phyloP scores from a whole-genome alignment of 2,888 invertebrate species.

The Leptinotarsa juncta region DNA sequence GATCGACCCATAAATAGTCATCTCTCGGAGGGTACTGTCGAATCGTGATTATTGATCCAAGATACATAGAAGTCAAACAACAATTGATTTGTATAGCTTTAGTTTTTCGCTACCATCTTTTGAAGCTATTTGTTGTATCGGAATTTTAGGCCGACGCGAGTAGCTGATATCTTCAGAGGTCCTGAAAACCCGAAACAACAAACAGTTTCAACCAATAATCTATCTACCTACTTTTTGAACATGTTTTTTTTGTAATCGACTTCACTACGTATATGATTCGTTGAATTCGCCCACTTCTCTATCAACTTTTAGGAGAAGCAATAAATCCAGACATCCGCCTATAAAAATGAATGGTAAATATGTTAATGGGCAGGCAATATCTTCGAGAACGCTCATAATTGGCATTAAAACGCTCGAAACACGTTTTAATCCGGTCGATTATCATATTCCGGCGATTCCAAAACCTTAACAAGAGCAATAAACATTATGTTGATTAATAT shows the following conservation, averaged over 20 bases:
- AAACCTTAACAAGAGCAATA: not conserved
- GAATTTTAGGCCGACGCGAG: too few relatives aligned
- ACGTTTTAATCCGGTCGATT: constrained; percentile 1
- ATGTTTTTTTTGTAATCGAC: not conserved
- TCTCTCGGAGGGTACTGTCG: too few relatives aligned
- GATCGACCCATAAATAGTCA: too few relatives aligned
- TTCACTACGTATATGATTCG: not conserved
- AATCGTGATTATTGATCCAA: too few relatives aligned
- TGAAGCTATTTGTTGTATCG: too few relatives aligned
- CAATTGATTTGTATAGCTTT: too few relatives aligned
- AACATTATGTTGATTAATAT: constrained; percentile 8
- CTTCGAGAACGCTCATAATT: constrained; percentile 3
- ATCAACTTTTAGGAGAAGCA: not conserved
- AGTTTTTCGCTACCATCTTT: too few relatives aligned
- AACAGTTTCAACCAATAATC: not conserved
- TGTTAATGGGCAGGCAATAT: not conserved
- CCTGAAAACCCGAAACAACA: too few relatives aligned
- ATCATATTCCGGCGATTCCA: constrained; percentile 5
- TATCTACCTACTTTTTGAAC: not conserved
- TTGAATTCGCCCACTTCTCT: not conserved
- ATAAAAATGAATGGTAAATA: not conserved
- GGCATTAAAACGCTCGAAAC: not conserved
- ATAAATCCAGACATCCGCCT: not conserved
- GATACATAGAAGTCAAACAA: too few relatives aligned
- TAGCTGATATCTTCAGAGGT: too few relatives aligned